A percentile compares a stretch with the other conserved stretches of the same genome.
phyloP scores from a whole-genome alignment of 2,113 vertebrate genomes.

The Clupea harengus region DNA sequence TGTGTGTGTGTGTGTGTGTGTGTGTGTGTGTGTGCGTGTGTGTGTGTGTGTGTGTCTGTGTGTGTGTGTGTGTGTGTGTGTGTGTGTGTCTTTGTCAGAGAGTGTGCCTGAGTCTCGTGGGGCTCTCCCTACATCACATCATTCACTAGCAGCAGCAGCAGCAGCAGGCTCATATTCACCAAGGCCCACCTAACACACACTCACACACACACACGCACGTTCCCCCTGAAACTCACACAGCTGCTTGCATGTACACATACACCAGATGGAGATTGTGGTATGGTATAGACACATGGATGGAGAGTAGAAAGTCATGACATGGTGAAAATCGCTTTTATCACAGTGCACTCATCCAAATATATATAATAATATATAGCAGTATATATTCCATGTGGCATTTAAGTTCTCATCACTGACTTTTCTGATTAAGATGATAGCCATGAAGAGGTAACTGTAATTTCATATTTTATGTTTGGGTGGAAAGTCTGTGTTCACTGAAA shows the following conservation, averaged over 20 bases:
- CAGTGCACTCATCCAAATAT: background rate
- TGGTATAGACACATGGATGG: background rate
- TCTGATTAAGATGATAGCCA: background rate
- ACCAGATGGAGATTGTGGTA: background rate
- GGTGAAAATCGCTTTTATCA: background rate
- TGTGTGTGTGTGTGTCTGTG: no score
- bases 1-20: no score
- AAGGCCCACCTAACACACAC: background rate
- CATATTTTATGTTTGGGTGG: background rate
- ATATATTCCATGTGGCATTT: background rate
- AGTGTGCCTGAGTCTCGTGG: background rate
- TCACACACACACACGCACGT: background rate
- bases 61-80: no score
- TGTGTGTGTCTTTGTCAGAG: slow-evolving; percentile 9
- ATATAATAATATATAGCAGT: background rate
- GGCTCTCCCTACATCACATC: slow-evolving; percentile 4
- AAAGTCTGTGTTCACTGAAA: background rate
- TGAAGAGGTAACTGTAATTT: background rate
- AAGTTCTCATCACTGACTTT: background rate
- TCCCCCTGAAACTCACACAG: background rate
- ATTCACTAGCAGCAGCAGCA: background rate
- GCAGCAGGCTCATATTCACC: slow-evolving; percentile 1
- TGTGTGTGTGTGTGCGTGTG: no score
- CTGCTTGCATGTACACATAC: background rate
- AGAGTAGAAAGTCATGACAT: background rate